Evolutionary conservation across 2,888 invertebrate species (phyloP).

Genomic region (Drosophila quasianomalipes): DNA sequence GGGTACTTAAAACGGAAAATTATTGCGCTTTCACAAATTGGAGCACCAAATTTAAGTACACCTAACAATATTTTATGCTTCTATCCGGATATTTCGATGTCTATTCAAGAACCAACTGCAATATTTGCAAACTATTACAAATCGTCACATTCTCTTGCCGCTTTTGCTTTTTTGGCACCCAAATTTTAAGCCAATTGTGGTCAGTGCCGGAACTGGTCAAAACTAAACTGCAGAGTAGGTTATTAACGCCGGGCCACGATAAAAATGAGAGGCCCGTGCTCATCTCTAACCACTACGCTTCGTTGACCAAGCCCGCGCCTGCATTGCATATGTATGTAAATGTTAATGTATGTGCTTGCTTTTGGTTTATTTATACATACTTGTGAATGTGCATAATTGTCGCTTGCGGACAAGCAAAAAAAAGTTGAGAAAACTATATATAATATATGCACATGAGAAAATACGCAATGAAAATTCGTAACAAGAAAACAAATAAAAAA

Average conservation of each 20-base stretch:
- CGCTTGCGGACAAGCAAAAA: constrained; percentile 55
- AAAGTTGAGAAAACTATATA: constrained; percentile 26
- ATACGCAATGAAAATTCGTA: constrained; percentile 31
- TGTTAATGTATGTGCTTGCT: constrained; percentile 8
- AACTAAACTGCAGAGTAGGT: not conserved
- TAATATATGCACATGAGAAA: constrained; percentile 26
- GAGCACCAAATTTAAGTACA: not conserved
- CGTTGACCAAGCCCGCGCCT: constrained; percentile 58
- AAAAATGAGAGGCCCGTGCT: not conserved
- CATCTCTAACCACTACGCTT: constrained; percentile 53
- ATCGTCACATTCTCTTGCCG: not conserved
- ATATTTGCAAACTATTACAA: not conserved
- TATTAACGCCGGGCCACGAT: not conserved
- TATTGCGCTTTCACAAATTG: not conserved
- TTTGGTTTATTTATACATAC: constrained; percentile 57
- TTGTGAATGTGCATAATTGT: constrained; percentile 70
- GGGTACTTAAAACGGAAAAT: not conserved
- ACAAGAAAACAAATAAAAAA: constrained; percentile 4
- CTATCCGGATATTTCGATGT: not conserved
- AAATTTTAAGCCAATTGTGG: not conserved
- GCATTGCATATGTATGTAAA: constrained; percentile 3
- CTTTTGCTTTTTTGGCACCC: not conserved
- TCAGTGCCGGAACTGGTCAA: not conserved
- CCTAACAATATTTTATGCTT: not conserved
- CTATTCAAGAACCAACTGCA: not conserved